Evolutionary conservation across 2,797 vertebrate species (phyloP).

Genomic region (Propithecus deckenii): DNA sequence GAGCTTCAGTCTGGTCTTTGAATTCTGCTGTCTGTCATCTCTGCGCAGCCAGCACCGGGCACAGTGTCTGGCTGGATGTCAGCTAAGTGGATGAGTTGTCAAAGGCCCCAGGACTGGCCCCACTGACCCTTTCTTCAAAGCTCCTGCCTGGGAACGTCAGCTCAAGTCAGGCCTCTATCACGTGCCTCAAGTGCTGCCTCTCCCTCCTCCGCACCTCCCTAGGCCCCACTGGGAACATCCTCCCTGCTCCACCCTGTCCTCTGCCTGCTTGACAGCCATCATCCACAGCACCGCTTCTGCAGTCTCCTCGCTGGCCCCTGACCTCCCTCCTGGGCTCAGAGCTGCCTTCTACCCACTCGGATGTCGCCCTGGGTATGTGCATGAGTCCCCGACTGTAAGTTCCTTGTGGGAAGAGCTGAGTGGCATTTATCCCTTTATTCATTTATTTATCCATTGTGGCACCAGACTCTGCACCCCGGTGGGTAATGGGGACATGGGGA

Average conservation of each 20-base stretch:
- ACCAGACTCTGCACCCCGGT: background rate
- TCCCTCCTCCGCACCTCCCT: background rate
- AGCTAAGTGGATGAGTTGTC: background rate
- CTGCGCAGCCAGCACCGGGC: background rate
- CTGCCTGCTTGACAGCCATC: background rate
- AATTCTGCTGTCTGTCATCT: background rate
- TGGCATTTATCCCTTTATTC: background rate
- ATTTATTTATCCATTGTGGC: background rate
- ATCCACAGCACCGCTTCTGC: fast-evolving
- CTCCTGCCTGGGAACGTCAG: background rate
- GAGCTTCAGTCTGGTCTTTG: background rate
- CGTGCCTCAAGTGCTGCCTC: background rate
- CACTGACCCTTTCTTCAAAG: background rate
- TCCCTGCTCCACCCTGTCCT: too few species aligned
- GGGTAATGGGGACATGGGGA: background rate
- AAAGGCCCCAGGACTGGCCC: background rate
- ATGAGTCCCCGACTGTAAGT: background rate
- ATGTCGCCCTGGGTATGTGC: background rate
- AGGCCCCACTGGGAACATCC: fast-evolving
- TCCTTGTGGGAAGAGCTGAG: background rate
- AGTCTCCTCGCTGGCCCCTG: background rate
- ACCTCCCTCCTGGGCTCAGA: background rate
- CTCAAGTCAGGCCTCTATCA: background rate
- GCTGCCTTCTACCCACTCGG: background rate
- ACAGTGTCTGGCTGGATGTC: background rate